phyloP scores from a whole-genome alignment of 2,888 invertebrate species.

The Aproaerema taeniolella region DNA sequence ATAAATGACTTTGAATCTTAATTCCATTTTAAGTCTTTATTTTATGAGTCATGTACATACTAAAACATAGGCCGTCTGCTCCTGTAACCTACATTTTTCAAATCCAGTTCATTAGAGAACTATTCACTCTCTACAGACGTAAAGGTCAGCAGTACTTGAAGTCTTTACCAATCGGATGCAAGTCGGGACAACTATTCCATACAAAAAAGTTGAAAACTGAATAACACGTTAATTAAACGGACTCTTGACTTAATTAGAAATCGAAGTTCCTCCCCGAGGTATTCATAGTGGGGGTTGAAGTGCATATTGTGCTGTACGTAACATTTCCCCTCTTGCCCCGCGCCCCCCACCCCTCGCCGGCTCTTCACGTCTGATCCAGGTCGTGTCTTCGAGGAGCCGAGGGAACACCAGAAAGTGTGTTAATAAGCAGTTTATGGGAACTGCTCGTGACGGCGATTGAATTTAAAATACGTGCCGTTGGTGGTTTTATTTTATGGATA shows the following conservation, averaged over 20 bases:
- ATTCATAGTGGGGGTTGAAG: conserved; percentile 68
- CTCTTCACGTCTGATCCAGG: conserved; percentile 70
- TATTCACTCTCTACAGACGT: too few relatives aligned
- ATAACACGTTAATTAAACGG: conserved; percentile 27
- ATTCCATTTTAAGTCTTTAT: too few relatives aligned
- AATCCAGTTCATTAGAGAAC: too few relatives aligned
- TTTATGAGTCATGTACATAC: too few relatives aligned
- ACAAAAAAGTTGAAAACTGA: conserved; percentile 8
- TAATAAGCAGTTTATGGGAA: conserved; percentile 6
- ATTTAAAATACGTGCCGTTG: too few relatives aligned
- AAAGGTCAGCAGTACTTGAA: too few relatives aligned
- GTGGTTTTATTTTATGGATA: too few relatives aligned
- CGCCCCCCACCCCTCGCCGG: conserved; percentile 36
- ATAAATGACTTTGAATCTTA: too few relatives aligned
- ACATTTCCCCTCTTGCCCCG: conserved; percentile 35
- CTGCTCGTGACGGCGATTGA: too few relatives aligned
- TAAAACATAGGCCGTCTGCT: too few relatives aligned
- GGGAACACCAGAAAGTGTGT: conserved; percentile 25
- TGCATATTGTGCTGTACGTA: conserved; percentile 76
- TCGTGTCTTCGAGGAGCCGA: conserved; percentile 48
- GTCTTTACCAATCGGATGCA: too few relatives aligned
- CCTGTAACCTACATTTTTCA: too few relatives aligned
- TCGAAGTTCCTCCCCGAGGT: conserved; percentile 54
- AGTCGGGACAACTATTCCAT: conserved; percentile 11
- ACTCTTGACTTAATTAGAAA: conserved; percentile 44